Evolutionary conservation across 1,140 invertebrate species (phyloP).

Genomic region (Drosophila novamexicana): DNA sequence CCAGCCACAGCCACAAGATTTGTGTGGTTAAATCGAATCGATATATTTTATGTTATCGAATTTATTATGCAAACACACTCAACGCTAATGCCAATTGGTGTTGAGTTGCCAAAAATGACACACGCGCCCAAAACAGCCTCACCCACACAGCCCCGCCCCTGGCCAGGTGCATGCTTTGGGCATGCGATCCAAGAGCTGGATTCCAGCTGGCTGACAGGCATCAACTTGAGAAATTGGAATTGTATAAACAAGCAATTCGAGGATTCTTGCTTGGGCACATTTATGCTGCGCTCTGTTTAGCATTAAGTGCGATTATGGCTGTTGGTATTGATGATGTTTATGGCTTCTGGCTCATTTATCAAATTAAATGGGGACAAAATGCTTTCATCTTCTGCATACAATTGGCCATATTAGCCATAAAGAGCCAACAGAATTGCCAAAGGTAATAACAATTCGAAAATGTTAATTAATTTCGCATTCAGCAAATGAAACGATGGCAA

Average conservation of each 20-base stretch:
- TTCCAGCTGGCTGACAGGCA: conserved; percentile 39
- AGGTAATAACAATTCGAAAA: conserved; percentile 8
- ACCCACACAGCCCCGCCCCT: background rate
- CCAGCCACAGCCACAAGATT: conserved; percentile 41
- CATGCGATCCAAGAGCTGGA: background rate
- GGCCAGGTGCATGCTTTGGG: conserved; percentile 1
- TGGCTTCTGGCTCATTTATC: conserved; percentile 44
- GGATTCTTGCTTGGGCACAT: background rate
- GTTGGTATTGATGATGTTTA: conserved; percentile 45
- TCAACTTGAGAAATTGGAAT: conserved; percentile 44
- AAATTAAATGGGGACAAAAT: conserved; percentile 41
- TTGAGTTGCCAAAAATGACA: conserved; percentile 62
- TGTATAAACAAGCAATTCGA: conserved; percentile 39
- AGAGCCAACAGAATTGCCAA: conserved; percentile 1
- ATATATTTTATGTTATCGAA: conserved; percentile 82
- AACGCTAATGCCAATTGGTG: conserved; percentile 62
- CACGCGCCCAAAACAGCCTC: conserved; percentile 46
- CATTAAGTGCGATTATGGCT: conserved; percentile 47
- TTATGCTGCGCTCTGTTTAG: conserved; percentile 10
- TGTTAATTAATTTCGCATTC: conserved; percentile 33
- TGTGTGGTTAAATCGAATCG: conserved; percentile 77
- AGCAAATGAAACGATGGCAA: background rate
- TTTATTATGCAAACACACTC: conserved; percentile 80
- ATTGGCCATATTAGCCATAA: conserved; percentile 21
- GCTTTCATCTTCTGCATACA: conserved; percentile 30